phyloP scores from a whole-genome alignment of 1,140 invertebrate species.

The Anadara kagoshimensis region DNA sequence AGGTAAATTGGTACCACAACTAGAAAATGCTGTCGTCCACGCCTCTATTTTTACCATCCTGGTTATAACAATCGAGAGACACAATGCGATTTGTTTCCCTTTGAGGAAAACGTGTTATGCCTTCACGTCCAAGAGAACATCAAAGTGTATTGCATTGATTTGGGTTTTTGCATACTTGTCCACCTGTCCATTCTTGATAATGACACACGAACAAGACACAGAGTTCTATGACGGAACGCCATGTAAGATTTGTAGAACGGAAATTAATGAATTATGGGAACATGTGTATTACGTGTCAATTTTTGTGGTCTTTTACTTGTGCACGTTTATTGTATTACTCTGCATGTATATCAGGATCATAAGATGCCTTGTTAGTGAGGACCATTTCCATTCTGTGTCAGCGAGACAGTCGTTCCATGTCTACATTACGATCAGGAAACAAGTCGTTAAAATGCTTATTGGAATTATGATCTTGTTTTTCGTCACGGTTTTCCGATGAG shows the following conservation, averaged over 20 bases:
- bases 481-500: conserved; percentile 89
- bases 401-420: conserved; percentile 10
- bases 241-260: conserved; percentile 47
- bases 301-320: conserved; percentile 39
- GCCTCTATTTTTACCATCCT: too few species aligned
- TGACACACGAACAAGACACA: conserved; percentile 37
- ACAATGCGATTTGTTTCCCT: too few species aligned
- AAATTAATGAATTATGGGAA: conserved; percentile 16
- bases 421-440: conserved; percentile 49
- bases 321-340: conserved; percentile 49
- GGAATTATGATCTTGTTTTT: conserved; percentile 94
- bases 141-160: conserved; percentile 32
- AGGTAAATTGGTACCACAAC: too few species aligned
- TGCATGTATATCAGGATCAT: conserved; percentile 56
- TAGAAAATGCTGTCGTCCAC: too few species aligned
- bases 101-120: too few species aligned
- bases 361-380: not conserved
- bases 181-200: conserved; percentile 52
- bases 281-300: conserved; percentile 48
- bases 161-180: conserved; percentile 47
- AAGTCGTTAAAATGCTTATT: conserved; percentile 89
- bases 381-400: conserved; percentile 3
- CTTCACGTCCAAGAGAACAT: not conserved
- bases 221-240: conserved; percentile 49
- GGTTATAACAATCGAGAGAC: too few species aligned